Percentiles rank a stretch among this genome's conserved stretches.
Evolutionary conservation across 2,113 vertebrate genomes (phyloP).

Genomic region (Alligator mississippiensis): DNA sequence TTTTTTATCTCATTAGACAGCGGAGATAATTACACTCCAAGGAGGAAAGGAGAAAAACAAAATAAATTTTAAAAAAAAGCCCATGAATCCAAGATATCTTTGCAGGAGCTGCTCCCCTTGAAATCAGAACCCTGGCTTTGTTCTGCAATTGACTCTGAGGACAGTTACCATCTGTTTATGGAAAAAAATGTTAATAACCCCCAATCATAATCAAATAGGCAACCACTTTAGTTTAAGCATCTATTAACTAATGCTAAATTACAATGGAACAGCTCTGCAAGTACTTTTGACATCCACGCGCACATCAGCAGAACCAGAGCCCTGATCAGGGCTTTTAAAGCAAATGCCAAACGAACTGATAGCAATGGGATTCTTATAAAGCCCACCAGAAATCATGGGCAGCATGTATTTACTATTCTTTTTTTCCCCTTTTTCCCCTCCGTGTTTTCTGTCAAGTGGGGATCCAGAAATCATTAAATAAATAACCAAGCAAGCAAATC

Average conservation of each 20-base stretch:
- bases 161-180: conserved; percentile 78
- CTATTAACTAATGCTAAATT: conserved; percentile 78
- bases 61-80: not conserved
- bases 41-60: accelerated
- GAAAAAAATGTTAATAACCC: conserved; percentile 73
- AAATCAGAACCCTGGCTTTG: conserved; percentile 66
- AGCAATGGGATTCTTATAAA: not conserved
- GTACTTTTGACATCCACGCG: conserved; percentile 69
- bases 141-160: conserved; percentile 54
- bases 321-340: conserved; percentile 59
- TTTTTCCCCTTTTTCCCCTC: not conserved
- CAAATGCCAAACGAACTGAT: conserved; percentile 46
- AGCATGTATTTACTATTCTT: not conserved
- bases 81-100: conserved; percentile 9
- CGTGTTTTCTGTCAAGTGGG: conserved; percentile 5
- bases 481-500: not conserved
- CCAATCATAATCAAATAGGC: conserved; percentile 79
- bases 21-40: not conserved
- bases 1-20: not conserved
- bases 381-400: not conserved
- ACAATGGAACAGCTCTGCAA: conserved; percentile 65
- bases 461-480: not conserved
- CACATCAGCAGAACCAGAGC: conserved; percentile 60
- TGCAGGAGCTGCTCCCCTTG: conserved; percentile 37
- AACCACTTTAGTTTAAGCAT: conserved; percentile 75